Evolutionary conservation across 2,797 vertebrate species (phyloP), one percentile per base, ranked within the genome.

Genomic region (Arremon brunneinucha): DNA sequence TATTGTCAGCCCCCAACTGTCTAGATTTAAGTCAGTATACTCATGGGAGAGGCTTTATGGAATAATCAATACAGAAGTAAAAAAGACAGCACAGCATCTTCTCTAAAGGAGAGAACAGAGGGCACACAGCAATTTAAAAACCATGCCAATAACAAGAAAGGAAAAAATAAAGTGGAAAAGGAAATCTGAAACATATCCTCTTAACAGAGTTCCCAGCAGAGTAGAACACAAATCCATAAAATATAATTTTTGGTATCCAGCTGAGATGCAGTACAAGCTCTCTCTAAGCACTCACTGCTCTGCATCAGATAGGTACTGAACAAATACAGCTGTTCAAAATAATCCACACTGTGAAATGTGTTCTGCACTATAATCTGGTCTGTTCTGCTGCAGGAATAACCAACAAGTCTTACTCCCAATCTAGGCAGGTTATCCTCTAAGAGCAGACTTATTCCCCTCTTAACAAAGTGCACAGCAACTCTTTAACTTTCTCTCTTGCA

Each of bases 41-140:
- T 80, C 87, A 83, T 6, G 47, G 75, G 90, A 84, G 68, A 93
- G 21, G 47, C n/a, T 69, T 79, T 62, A 95, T 24, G 23, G 64
- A 95, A 89, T 65, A 96, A 95, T 92, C 92, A 94, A 94, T 95
- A 93, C 75, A 82, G 20, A 24, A 80, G 57, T 68, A 74, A 94
- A 90, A 95, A 87, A 94, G 70, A 70, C 59, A 89, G 76, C 49
- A 64, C 30, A 71, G 56, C 43, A 65, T 81, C 57, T 83, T 60
- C 52, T 83, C 49, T 72, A 71, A 64, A 65, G 52, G 46, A 74
- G 49, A 79, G 49, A 89, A 90, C 47, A 79, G 56, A 85, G 80
- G 55, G 43, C 77, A 90, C 11, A 65, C 11, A 85, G 50, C 62
- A 89, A 80, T 92, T 93, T 72, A 55, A 80, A 93, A 87, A 75